A percentile compares a stretch with the other conserved stretches of the same genome.
phyloP scores from a whole-genome alignment of 2,888 invertebrate genomes.

The Disparrhopalites patrizii region DNA sequence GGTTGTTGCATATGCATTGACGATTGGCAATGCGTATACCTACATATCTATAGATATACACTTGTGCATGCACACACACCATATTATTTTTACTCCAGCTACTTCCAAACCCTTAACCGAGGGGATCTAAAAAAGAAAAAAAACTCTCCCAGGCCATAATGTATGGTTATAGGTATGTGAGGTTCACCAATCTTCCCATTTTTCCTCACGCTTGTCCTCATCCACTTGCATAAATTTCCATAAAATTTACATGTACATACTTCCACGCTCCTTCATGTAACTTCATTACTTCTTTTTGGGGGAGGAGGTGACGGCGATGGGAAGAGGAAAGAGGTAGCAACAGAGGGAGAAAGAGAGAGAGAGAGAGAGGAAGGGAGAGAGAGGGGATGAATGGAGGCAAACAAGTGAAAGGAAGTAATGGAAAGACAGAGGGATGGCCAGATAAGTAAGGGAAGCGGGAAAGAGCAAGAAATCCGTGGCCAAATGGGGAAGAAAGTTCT shows the following conservation, averaged over 20 bases:
- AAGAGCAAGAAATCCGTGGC: slow-evolving; percentile 29
- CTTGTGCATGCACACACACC: background rate
- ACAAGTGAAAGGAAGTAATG: background rate
- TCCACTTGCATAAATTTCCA: slow-evolving; percentile 32
- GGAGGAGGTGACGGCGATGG: background rate
- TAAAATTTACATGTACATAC: slow-evolving; percentile 25
- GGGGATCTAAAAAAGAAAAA: too few relatives aligned
- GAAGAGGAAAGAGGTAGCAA: background rate
- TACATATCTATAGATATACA: too few relatives aligned
- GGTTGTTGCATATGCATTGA: too few relatives aligned
- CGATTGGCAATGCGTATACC: too few relatives aligned
- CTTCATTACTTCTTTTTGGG: slow-evolving; percentile 23
- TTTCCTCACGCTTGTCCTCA: slow-evolving; percentile 25
- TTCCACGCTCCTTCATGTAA: slow-evolving; percentile 12
- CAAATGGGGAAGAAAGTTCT: too few relatives aligned
- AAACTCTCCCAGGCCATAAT: slow-evolving; percentile 8
- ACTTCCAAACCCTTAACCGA: background rate
- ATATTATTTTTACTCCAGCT: background rate
- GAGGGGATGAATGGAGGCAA: too few relatives aligned
- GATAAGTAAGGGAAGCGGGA: slow-evolving; percentile 6
- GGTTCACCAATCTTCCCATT: slow-evolving; percentile 22
- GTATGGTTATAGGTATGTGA: slow-evolving; percentile 11
- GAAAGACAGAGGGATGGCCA: background rate
- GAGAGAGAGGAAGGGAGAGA: background rate
- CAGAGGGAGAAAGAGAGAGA: background rate